phyloP scores from a whole-genome alignment of 2,797 vertebrate species.

The Coluber constrictor region DNA sequence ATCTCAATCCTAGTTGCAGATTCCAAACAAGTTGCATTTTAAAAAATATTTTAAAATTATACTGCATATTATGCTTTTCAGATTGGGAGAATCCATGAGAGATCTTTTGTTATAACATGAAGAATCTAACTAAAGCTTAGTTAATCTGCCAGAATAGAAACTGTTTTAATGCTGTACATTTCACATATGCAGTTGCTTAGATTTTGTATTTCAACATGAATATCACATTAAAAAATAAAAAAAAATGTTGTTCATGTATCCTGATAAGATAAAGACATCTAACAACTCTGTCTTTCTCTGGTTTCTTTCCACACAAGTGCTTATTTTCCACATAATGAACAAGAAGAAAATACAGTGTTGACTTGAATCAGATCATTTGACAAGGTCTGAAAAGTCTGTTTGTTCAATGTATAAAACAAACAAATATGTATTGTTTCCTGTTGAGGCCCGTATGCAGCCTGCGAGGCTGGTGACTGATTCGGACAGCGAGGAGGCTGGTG shows the following conservation, averaged over 20 bases:
- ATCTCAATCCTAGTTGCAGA: background rate
- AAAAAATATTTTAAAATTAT: background rate
- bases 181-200: background rate
- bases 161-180: background rate
- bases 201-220: background rate
- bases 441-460: no score
- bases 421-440: background rate
- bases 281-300: background rate
- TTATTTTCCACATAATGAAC: background rate
- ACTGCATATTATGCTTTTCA: background rate
- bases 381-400: background rate
- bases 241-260: background rate
- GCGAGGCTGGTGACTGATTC: no score
- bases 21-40: background rate
- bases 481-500: no score
- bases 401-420: background rate
- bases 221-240: background rate
- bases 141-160: background rate
- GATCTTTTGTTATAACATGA: background rate
- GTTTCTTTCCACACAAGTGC: background rate
- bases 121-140: background rate
- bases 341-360: background rate
- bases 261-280: background rate
- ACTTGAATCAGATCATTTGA: background rate
- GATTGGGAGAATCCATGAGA: background rate